phyloP scores from a whole-genome alignment of 1,140 invertebrate species.

The Drosophila pectinifera region DNA sequence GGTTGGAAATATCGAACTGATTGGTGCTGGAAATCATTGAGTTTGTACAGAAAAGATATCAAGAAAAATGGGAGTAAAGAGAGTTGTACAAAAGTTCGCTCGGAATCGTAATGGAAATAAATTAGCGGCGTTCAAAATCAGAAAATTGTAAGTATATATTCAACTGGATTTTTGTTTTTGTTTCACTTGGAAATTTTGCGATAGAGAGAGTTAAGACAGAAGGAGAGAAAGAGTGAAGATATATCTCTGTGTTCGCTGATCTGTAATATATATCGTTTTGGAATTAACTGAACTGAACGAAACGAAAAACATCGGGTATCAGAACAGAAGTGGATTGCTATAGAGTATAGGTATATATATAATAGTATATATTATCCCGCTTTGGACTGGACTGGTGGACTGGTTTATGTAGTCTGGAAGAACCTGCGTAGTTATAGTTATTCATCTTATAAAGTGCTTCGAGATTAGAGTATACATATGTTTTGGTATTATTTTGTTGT shows the following conservation, averaged over 20 bases:
- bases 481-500: constrained; percentile 57
- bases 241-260: constrained; percentile 68
- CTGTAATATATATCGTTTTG: constrained; percentile 52
- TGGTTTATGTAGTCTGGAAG: constrained; percentile 70
- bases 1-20: constrained; percentile 57
- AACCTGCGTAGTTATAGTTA: constrained; percentile 74
- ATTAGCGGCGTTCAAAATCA: constrained; percentile 76
- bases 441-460: constrained; percentile 70
- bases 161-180: constrained; percentile 43
- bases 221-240: constrained; percentile 69
- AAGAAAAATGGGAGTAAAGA: constrained; percentile 44
- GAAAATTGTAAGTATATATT: constrained; percentile 42
- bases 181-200: constrained; percentile 63
- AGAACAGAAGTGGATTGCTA: constrained; percentile 39
- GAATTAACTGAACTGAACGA: constrained; percentile 15
- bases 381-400: constrained; percentile 65
- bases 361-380: constrained; percentile 64
- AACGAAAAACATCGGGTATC: constrained; percentile 16
- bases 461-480: constrained; percentile 50
- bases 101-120: constrained; percentile 64
- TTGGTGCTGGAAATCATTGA: constrained; percentile 70
- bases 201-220: constrained; percentile 74
- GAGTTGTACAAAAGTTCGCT: constrained; percentile 66
- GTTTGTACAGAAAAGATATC: constrained; percentile 65
- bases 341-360: constrained; percentile 40